phyloP scores from a whole-genome alignment of 2,113 vertebrate genomes.

The Myotis yumanensis region DNA sequence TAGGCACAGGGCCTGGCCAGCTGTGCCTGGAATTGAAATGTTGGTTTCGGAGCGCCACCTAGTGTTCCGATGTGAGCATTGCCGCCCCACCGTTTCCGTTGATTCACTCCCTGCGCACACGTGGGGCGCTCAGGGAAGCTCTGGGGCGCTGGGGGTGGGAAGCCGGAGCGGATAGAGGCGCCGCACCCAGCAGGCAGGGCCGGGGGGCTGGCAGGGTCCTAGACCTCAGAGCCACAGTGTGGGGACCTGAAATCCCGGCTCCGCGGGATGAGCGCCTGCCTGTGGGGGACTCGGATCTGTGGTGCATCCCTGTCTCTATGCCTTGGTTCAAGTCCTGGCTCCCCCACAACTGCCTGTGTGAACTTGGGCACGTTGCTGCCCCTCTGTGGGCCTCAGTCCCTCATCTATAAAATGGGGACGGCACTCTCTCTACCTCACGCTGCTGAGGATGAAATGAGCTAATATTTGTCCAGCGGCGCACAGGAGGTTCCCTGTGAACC shows the following conservation, averaged over 20 bases:
- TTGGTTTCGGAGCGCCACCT: constrained; percentile 36
- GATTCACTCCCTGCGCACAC: accelerated
- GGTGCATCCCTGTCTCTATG: not conserved
- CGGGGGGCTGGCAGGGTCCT: not conserved
- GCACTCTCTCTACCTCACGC: not conserved
- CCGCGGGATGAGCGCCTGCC: not conserved
- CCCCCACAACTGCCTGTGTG: not conserved
- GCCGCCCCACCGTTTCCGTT: not conserved
- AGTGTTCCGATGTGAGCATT: not conserved
- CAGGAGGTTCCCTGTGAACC: accelerated
- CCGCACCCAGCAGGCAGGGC: not conserved
- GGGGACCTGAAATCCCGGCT: not conserved
- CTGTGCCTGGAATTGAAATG: not conserved
- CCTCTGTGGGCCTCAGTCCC: not conserved
- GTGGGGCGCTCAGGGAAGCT: not conserved
- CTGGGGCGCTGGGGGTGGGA: not conserved
- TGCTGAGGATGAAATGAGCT: not conserved
- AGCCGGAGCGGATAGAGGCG: not conserved
- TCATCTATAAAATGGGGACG: not conserved
- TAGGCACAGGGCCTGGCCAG: not conserved
- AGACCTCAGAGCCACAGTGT: not conserved
- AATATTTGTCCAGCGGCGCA: not conserved
- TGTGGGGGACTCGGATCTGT: not conserved
- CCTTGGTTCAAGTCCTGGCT: not conserved
- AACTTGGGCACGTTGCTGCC: not conserved